Evolutionary conservation across 1,140 invertebrate species (phyloP).

Genomic region (Brachionus sp.): DNA sequence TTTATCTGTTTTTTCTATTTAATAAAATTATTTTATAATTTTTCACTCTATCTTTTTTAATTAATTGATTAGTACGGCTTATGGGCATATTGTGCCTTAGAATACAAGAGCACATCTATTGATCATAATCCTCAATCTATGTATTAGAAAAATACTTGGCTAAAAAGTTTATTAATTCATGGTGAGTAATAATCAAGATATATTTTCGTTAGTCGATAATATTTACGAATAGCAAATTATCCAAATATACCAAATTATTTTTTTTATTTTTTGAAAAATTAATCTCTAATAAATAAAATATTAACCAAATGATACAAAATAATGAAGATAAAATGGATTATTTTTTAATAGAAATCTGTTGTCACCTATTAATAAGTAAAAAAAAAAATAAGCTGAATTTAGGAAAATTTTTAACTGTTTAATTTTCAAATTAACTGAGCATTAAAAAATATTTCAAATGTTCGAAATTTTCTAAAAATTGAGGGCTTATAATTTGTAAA

Average conservation of each 20-base stretch:
- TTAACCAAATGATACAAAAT: no score
- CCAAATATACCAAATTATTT: not conserved
- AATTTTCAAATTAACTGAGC: no score
- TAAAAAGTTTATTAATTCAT: no score
- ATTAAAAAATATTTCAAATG: not conserved
- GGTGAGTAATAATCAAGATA: no score
- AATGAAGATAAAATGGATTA: no score
- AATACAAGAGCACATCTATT: not conserved
- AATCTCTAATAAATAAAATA: no score
- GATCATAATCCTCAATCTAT: not conserved
- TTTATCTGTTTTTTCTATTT: not conserved
- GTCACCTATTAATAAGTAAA: no score
- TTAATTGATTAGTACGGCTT: not conserved
- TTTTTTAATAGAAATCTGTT: no score
- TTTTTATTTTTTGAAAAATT: not conserved
- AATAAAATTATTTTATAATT: not conserved
- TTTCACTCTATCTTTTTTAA: not conserved
- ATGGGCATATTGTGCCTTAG: not conserved
- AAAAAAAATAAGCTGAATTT: no score
- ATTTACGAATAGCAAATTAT: no score
- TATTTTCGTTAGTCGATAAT: no score
- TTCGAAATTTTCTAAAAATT: not conserved
- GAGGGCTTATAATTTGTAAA: not conserved
- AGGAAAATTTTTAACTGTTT: no score
- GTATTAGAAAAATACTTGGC: not conserved